Percentiles rank a stretch among this genome's conserved stretches.
phyloP scores from a whole-genome alignment of 2,797 vertebrate species.

The Odontamblyopus rebecca region DNA sequence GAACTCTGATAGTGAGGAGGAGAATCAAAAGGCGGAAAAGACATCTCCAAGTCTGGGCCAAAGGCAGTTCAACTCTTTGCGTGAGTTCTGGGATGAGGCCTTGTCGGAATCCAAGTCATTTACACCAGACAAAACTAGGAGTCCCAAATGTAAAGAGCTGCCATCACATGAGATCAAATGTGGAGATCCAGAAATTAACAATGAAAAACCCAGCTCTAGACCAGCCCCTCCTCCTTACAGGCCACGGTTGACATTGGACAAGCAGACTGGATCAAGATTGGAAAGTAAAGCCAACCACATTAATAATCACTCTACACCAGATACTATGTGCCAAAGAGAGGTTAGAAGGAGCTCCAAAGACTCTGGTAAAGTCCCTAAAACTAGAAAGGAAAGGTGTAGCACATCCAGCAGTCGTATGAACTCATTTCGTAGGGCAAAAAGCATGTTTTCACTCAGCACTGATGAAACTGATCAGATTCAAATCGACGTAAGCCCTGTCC shows the following conservation, averaged over 20 bases:
- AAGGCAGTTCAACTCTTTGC: slow-evolving; percentile 84
- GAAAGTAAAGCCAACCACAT: slow-evolving; percentile 48
- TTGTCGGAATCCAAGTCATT: slow-evolving; percentile 45
- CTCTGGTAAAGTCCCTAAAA: slow-evolving; percentile 50
- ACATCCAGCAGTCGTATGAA: slow-evolving; percentile 48
- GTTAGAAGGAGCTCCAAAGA: slow-evolving; percentile 51
- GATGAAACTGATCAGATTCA: slow-evolving; percentile 47
- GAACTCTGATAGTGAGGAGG: slow-evolving; percentile 47
- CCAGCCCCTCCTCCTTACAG: slow-evolving; percentile 37
- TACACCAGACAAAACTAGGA: slow-evolving; percentile 56
- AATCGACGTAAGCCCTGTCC: slow-evolving; percentile 51
- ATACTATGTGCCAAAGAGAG: slow-evolving; percentile 42
- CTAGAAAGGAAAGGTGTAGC: slow-evolving; percentile 59
- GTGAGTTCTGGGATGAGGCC: slow-evolving; percentile 86
- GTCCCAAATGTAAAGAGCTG: slow-evolving; percentile 57
- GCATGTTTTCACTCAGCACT: slow-evolving; percentile 69
- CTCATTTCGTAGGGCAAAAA: slow-evolving; percentile 62
- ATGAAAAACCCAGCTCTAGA: slow-evolving; percentile 50
- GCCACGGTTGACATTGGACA: slow-evolving; percentile 49
- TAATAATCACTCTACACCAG: slow-evolving; percentile 21
- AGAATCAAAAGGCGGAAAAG: slow-evolving; percentile 78
- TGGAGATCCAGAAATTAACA: slow-evolving; percentile 38
- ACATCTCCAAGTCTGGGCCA: slow-evolving; percentile 65
- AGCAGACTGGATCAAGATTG: slow-evolving; percentile 32
- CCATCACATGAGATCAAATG: slow-evolving; percentile 45